A percentile compares a stretch with the other conserved stretches of the same genome.
phyloP scores from a whole-genome alignment of 2,113 vertebrate species.

The Vidua macroura region DNA sequence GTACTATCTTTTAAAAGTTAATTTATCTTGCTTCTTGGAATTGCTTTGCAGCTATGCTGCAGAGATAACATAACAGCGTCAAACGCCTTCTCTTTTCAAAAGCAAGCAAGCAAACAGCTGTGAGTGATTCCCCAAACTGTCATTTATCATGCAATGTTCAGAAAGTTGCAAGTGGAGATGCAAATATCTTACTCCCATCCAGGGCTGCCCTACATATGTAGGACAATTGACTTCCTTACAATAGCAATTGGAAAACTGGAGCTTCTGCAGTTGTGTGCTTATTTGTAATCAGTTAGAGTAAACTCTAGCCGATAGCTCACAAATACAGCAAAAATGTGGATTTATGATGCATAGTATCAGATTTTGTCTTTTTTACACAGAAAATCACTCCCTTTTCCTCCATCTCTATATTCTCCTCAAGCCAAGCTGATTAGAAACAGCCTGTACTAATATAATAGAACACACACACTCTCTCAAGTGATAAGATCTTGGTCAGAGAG shows the following conservation, averaged over 20 bases:
- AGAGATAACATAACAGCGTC: not conserved
- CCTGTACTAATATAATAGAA: not conserved
- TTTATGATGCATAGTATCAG: not conserved
- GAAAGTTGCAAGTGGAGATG: not conserved
- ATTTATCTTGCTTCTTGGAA: not conserved
- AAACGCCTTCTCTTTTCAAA: not conserved
- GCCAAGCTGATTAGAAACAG: not conserved
- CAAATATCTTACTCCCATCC: not conserved
- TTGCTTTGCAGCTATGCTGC: not conserved
- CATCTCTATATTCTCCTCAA: not conserved
- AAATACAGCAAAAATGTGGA: not conserved
- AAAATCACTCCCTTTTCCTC: not conserved
- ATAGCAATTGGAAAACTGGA: not conserved
- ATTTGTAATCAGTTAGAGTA: not conserved
- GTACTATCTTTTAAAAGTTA: not conserved
- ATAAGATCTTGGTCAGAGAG: not conserved
- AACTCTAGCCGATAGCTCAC: not conserved
- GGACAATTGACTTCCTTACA: not conserved
- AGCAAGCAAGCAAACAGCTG: conserved; percentile 29
- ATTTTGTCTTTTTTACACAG: not conserved
- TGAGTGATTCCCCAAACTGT: not conserved
- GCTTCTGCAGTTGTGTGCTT: not conserved
- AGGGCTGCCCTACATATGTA: not conserved
- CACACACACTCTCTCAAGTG: not conserved
- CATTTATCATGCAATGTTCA: not conserved